A percentile compares a stretch with the other conserved stretches of the same genome.
Conservation (phyloP, 2,888 invertebrate genomes). For the Argyresthia goedartella region DNA sequence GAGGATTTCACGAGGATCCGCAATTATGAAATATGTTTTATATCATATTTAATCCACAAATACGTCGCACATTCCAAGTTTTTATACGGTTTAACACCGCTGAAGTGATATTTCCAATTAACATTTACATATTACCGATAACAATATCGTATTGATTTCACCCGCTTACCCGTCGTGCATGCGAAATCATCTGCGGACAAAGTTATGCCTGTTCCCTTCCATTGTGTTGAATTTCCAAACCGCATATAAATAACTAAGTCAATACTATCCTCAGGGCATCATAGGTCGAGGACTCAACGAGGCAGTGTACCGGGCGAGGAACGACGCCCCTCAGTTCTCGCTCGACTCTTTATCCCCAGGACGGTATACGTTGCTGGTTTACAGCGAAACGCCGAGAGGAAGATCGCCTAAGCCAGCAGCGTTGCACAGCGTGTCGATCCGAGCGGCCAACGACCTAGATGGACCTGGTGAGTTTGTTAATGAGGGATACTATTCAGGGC, state of each 20-base stretch:
- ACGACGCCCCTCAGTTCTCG: conserved; percentile 77
- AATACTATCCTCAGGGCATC: conserved; percentile 33
- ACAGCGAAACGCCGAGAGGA: conserved; percentile 86
- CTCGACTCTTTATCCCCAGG: conserved; percentile 82
- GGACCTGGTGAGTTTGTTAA: conserved; percentile 39
- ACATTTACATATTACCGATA: too few species aligned
- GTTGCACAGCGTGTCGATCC: conserved; percentile 72
- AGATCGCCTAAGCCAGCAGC: conserved; percentile 80
- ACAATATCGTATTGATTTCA: too few species aligned
- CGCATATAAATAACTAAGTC: conserved; percentile 1
- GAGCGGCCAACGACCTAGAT: conserved; percentile 42
- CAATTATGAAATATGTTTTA: too few species aligned
- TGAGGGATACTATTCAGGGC: too few species aligned
- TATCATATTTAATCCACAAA: too few species aligned
- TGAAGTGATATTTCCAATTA: too few species aligned
- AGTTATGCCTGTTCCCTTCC: background rate
- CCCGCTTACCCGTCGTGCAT: background rate
- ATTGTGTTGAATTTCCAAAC: background rate
- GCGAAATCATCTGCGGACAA: background rate
- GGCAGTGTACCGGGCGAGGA: conserved; percentile 74
- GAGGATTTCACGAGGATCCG: too few species aligned
- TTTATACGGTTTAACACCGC: too few species aligned
- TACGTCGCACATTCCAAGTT: too few species aligned
- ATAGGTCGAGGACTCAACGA: conserved; percentile 63
- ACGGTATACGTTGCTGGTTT: conserved; percentile 83